Evolutionary conservation across 2,797 vertebrate genomes (phyloP).

Genomic region (Mormyrops boulengeri): DNA sequence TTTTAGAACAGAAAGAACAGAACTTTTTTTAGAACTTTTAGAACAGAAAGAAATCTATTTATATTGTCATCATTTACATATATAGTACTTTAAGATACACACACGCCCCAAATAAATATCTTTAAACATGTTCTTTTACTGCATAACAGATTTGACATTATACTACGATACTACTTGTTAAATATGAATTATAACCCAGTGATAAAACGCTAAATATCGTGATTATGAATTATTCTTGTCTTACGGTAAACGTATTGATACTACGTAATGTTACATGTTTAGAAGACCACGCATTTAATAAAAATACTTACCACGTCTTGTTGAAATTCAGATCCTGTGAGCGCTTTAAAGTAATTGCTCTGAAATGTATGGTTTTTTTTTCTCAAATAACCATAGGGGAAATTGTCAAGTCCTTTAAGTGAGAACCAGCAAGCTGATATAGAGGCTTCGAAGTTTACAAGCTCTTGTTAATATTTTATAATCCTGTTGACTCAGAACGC

Average conservation of each 20-base stretch:
- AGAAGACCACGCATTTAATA: background rate
- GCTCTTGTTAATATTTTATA: conserved; percentile 14
- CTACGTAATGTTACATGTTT: background rate
- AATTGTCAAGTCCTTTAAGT: background rate
- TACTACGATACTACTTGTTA: background rate
- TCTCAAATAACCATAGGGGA: background rate
- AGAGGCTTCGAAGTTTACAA: background rate
- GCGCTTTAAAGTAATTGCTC: background rate
- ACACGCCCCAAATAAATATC: background rate
- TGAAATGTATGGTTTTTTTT: background rate
- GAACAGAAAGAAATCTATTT: background rate
- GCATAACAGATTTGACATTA: background rate
- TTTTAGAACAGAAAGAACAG: background rate
- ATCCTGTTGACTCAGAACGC: conserved; percentile 12
- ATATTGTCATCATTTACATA: background rate
- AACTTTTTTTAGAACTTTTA: background rate
- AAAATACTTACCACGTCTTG: background rate
- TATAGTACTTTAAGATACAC: background rate
- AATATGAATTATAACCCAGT: background rate
- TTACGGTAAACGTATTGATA: background rate
- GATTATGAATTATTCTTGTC: background rate
- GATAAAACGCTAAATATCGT: background rate
- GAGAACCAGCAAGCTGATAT: background rate
- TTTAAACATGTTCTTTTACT: background rate
- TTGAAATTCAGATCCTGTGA: background rate